Evolutionary conservation across 2,113 vertebrate genomes (phyloP).

Genomic region (Ginglymostoma cirratum): DNA sequence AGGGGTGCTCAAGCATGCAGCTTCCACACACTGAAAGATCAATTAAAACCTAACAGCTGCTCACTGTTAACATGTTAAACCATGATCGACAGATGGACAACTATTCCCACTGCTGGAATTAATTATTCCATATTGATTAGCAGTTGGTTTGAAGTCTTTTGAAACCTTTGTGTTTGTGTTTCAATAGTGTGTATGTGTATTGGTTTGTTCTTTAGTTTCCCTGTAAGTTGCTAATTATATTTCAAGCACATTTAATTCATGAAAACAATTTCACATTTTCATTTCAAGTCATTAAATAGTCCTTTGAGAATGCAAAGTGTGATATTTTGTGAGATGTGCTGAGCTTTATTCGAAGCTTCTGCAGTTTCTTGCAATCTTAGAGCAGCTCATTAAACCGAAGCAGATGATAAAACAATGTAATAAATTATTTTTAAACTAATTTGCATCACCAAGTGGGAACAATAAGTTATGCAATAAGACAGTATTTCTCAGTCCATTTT

Average conservation of each 20-base stretch:
- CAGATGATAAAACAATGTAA: background rate
- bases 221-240: slow-evolving; percentile 29
- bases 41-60: slow-evolving; percentile 14
- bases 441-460: background rate
- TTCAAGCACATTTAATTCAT: slow-evolving; percentile 29
- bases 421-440: slow-evolving; percentile 7
- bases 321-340: background rate
- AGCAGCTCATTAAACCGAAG: slow-evolving; percentile 18
- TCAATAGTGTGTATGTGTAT: background rate
- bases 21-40: background rate
- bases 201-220: background rate
- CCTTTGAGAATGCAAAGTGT: slow-evolving; percentile 7
- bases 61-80: slow-evolving; percentile 26
- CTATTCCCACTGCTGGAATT: slow-evolving; percentile 17
- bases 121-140: slow-evolving; percentile 34
- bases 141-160: slow-evolving; percentile 30
- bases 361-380: background rate
- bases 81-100: slow-evolving; percentile 25
- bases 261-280: slow-evolving; percentile 21
- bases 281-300: slow-evolving; percentile 28
- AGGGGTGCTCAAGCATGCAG: background rate
- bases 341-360: slow-evolving; percentile 17
- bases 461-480: background rate
- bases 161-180: slow-evolving; percentile 4
- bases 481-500: background rate